Percentiles rank a stretch among this genome's conserved stretches.
Evolutionary conservation across 2,888 invertebrate genomes (phyloP).

Genomic region (Microchrysa polita): DNA sequence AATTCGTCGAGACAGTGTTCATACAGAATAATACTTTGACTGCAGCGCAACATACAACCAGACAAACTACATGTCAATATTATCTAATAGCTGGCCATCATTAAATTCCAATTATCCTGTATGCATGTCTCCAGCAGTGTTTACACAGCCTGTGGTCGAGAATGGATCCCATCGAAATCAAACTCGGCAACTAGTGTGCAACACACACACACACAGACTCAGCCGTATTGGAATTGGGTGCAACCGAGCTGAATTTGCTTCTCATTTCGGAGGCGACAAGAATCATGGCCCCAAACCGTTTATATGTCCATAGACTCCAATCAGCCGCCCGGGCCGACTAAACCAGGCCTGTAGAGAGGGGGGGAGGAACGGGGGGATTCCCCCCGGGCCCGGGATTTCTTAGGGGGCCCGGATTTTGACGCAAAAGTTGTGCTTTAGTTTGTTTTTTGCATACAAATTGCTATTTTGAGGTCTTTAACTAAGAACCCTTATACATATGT

Average conservation of each 20-base stretch:
- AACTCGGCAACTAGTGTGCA: neutral
- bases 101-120: constrained; percentile 38
- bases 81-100: constrained; percentile 37
- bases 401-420: too few relatives aligned
- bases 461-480: too few relatives aligned
- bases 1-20: neutral
- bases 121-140: constrained; percentile 29
- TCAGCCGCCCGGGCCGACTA: neutral
- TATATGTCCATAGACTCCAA: too few relatives aligned
- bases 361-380: too few relatives aligned
- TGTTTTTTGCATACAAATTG: too few relatives aligned
- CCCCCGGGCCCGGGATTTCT: too few relatives aligned
- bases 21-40: neutral
- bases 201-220: too few relatives aligned
- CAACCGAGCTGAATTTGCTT: neutral
- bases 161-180: neutral
- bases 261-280: constrained; percentile 9
- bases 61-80: constrained; percentile 28
- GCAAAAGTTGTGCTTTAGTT: too few relatives aligned
- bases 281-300: neutral
- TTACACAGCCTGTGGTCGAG: constrained; percentile 37
- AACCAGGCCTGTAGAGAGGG: too few relatives aligned
- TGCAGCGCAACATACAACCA: too few relatives aligned
- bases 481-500: too few relatives aligned
- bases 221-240: neutral